Base-by-base conservation (phyloP, 2,113 vertebrate species). In the Dendrocopos noguchii region DNA sequence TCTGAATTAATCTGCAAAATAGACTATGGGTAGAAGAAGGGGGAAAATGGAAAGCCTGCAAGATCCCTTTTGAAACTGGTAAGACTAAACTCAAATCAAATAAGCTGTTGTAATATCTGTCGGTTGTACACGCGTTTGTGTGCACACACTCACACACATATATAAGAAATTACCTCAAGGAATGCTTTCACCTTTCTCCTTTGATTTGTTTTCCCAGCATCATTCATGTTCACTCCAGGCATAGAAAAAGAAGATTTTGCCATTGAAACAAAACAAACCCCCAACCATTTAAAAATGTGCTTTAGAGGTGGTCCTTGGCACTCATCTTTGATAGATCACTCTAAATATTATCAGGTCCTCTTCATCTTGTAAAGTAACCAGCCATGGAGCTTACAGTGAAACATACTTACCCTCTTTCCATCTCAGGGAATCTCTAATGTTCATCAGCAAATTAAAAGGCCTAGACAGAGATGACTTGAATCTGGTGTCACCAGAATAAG, bases 91-190 rank as follows among this genome's bases (percentile, higher is more conserved):
- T 31, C 14, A 3, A 28, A 55, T 7, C 21, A 65, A 15, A 80
- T 0, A 4, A 72, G 21, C 39, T 80, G n/a, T 31, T 85, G 31
- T 67, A 1, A 7, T 39, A 76, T 82, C 68, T 65, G 6, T 55
- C 21, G 33, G 4, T 31, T 83, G 25, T 3, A 20, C 2, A 6
- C 7, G 3, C 5, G 19, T 39, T 28, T 50, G 19, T 29, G 47
- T 13, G 3, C 11, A 20, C 20, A 19, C 9, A 31, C 3, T 16
- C 3, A 14, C 36, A 39, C 4, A n/a, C 19, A 20, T 1, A 7
- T 2, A n/a, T 8, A 15, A 60, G 20, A 52, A 91, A 72, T n/a
- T 0, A 59, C 20, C 10, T 71, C 22, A 47, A 15, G 17, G 14
- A 14, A 44, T 47, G 19, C 5, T 68, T 88, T 57, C 27, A 31